Evolutionary conservation across 2,888 invertebrate genomes (phyloP).

Genomic region (Uloborus plumipes): DNA sequence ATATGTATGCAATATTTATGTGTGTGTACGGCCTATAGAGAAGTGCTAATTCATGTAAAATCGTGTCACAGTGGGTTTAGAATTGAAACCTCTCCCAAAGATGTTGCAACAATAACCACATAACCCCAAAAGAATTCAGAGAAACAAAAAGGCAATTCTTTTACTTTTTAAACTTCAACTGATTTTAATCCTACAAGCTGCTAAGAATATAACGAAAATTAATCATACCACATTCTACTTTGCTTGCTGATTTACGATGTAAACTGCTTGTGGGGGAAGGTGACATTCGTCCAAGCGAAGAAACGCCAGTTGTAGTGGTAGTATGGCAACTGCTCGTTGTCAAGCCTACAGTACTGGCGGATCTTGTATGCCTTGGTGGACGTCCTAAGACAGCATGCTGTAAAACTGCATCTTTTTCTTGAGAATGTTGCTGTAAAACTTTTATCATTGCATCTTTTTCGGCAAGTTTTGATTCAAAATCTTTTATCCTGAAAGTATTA

Average conservation of each 20-base stretch:
- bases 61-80: too few species aligned
- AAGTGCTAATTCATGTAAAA: too few species aligned
- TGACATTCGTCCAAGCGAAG: conserved; percentile 50
- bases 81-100: too few species aligned
- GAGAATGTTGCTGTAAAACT: conserved; percentile 78
- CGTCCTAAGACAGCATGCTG: conserved; percentile 68
- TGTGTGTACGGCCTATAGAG: too few species aligned
- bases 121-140: too few species aligned
- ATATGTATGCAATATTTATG: too few species aligned
- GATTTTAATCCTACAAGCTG: not conserved
- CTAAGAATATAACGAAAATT: too few species aligned
- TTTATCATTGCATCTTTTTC: conserved; percentile 92
- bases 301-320: conserved; percentile 55
- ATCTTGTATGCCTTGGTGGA: conserved; percentile 65
- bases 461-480: conserved; percentile 87
- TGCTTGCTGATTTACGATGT: conserved; percentile 45
- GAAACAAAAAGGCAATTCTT: not conserved
- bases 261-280: conserved; percentile 49
- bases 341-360: conserved; percentile 67
- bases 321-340: conserved; percentile 61
- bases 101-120: too few species aligned
- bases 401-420: conserved; percentile 68
- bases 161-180: not conserved
- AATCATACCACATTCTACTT: conserved; percentile 16
- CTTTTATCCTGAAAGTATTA: conserved; percentile 76